Evolutionary conservation across 2,113 vertebrate species (phyloP), one percentile per base, ranked within the genome.

Genomic region (Podarcis raffonei): DNA sequence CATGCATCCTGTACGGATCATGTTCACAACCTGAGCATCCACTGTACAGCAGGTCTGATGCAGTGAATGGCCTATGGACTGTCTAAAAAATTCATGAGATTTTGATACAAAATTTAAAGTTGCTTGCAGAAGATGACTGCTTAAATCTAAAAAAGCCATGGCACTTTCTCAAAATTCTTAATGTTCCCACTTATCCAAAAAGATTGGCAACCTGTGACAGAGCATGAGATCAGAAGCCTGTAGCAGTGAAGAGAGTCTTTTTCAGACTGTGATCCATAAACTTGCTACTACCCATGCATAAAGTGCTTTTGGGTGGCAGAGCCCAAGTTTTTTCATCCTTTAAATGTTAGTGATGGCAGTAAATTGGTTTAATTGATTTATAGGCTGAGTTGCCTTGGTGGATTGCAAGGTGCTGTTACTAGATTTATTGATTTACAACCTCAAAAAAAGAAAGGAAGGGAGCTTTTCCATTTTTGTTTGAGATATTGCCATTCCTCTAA

Each of bases 81-180:
- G 48, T 48, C 48, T 48, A 48, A 48, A 48, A 48, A 48, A 1
- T 48, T 48, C 9, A 11, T 48, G 48, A 11, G 48, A 48, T 48
- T 48, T 48, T 11, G 48, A 48, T 48, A 48, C 48, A 48, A 48
- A 48, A 48, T 48, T 11, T 48, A 48, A 48, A 48, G 9, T 48
- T 48, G 48, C 48, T 89, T 90, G 39, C 39, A 82, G 22, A 78
- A 48, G 48, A 48, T 48, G 9, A 48, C 48, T 48, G 48, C 48
- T 11, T 48, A 9, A 48, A 48, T 48, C 48, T 48, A 48, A 48
- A 48, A 48, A 11, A 48, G 9, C 8, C 48, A 48, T 11, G 48
- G 48, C 48, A 48, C 48, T 48, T 48, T 11, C 48, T 32, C 75
- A 32, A 85, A 48, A 20, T 93, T 91, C 87, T 86, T 83, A 32